These are phyloP conservation scores for Ommatoiulus sabulosus DNA, from an alignment of 2,888 invertebrate genomes.

Conservation along the genomic window DNA sequence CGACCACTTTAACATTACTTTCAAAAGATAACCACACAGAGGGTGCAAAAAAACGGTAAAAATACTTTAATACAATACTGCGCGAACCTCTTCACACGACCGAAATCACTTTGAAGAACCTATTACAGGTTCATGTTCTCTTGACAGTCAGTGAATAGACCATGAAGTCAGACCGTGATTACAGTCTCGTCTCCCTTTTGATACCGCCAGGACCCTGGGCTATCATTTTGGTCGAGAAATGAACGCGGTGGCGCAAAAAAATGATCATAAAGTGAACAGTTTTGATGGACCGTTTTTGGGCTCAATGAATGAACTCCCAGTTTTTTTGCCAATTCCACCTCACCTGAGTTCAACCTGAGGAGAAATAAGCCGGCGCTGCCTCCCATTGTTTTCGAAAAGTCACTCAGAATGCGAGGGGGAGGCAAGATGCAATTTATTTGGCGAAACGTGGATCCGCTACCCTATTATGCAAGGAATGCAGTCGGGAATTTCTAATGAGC, in stretches of 20 bases:
- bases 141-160: slow-evolving; percentile 35
- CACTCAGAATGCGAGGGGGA: slow-evolving; percentile 30
- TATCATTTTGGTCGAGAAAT: slow-evolving; percentile 1
- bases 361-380: not conserved
- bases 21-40: no score
- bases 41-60: no score
- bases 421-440: not conserved
- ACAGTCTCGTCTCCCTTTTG: not conserved
- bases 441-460: slow-evolving; percentile 1
- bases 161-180: slow-evolving; percentile 12
- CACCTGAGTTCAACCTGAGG: not conserved
- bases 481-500: slow-evolving; percentile 31
- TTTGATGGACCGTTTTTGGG: slow-evolving; percentile 35
- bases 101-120: not conserved
- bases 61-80: no score
- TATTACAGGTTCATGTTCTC: not conserved
- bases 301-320: not conserved
- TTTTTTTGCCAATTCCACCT: slow-evolving; percentile 33
- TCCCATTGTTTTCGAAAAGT: slow-evolving; percentile 37
- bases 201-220: slow-evolving; percentile 19
- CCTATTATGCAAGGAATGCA: slow-evolving; percentile 35
- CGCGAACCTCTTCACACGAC: not conserved
- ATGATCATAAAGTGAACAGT: not conserved
- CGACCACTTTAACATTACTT: no score
- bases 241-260: not conserved